phyloP scores from a whole-genome alignment of 2,113 vertebrate species.

The crab-eating macaque (Macaca fascicularis) region T2T-MFA8v1.1 NC_088381.1:135710501-135711000 shows the following conservation, averaged over 20 bases:
- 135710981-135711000: background rate
- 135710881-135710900: background rate
- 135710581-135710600: background rate
- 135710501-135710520: background rate
- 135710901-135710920: background rate
- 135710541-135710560: background rate
- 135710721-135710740: slow-evolving; percentile 2
- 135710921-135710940: background rate
- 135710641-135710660: background rate
- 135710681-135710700: background rate
- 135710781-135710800: background rate
- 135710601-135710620: background rate
- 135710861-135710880: background rate
- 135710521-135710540: background rate
- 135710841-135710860: background rate
- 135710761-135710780: background rate
- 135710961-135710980: background rate
- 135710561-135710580: background rate
- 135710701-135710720: background rate
- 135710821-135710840: background rate
- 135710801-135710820: background rate
- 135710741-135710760: background rate
- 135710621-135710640: background rate
- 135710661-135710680: background rate
- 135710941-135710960: slow-evolving; percentile 17